Conservation (phyloP, 2,797 vertebrate species). For the Phataginus tetradactyla region DNA sequence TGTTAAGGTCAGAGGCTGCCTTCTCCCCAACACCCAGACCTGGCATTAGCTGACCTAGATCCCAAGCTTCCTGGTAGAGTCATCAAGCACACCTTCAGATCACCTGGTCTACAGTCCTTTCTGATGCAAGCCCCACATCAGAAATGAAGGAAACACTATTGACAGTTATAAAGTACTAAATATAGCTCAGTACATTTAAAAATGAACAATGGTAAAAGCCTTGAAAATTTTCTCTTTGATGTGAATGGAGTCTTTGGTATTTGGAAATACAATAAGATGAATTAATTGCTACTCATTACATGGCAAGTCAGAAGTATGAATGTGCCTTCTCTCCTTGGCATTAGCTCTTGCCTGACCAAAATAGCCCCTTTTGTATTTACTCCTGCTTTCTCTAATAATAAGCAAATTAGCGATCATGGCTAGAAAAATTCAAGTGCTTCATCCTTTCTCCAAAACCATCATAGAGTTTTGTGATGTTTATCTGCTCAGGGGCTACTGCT, state of each 20-base stretch:
- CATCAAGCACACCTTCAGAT: slow-evolving; percentile 67
- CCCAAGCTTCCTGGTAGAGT: not conserved
- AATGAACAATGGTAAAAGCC: slow-evolving; percentile 88
- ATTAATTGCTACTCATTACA: slow-evolving; percentile 96
- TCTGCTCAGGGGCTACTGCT: slow-evolving; percentile 85
- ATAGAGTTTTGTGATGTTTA: slow-evolving; percentile 89
- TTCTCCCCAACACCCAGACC: not conserved
- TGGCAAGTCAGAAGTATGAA: slow-evolving; percentile 91
- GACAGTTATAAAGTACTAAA: slow-evolving; percentile 87
- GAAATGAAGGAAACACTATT: slow-evolving; percentile 82
- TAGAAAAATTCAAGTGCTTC: slow-evolving; percentile 90
- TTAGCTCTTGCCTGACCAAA: slow-evolving; percentile 91
- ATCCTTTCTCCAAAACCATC: slow-evolving; percentile 89
- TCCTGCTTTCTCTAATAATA: slow-evolving; percentile 96
- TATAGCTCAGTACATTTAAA: slow-evolving; percentile 86
- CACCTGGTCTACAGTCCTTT: slow-evolving; percentile 79
- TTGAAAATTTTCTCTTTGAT: slow-evolving; percentile 92
- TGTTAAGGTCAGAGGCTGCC: not conserved
- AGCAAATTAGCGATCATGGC: slow-evolving; percentile 95
- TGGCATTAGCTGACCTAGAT: not conserved
- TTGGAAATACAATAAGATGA: slow-evolving; percentile 92
- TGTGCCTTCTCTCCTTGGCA: slow-evolving; percentile 93
- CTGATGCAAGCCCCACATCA: slow-evolving; percentile 77
- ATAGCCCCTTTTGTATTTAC: slow-evolving; percentile 96
- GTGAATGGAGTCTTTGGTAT: slow-evolving; percentile 92